Evolutionary conservation across 2,888 invertebrate genomes (phyloP), one percentile per base, ranked within the genome.

Genomic region (Nephrotoma appendiculata): DNA sequence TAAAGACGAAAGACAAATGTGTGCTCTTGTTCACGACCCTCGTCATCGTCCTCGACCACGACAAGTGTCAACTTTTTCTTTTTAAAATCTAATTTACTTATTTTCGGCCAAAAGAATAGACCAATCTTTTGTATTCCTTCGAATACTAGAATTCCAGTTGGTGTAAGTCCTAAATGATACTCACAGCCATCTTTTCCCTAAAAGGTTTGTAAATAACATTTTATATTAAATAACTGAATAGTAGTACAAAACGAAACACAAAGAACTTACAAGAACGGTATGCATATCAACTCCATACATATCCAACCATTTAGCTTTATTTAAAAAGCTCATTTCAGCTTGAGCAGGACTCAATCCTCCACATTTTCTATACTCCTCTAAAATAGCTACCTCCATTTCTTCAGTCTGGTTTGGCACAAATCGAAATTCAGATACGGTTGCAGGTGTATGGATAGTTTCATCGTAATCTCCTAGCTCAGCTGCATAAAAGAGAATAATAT

Each of bases 271-370:
- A 90, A 98, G 93, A 84, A 99, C 99, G 88, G 95, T 97, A 91
- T 99, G 99, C 97, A 98, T 98, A 90, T 99, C 99, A 86, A 99
- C 99, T 87, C 99, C 99, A 92, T 99, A 99, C 97, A 98, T 97
- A 92, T 99, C 99, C 89, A 99, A 92, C 97, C 98, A 98, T 92
- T 99, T 99, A 9, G 96, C 98, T 92, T 98, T 99, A 91, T 98
- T 98, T 87, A 99, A 93, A 92, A 97, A 99, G 89, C 96, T 96
- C 86, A 97, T 95, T 92, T 99, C 99, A 57, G 99, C 98, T 91
- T 97, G 97, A 0, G 99, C 99, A 12, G 99, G 99, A 42, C 96
- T 97, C 88, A 98, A 93, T 0, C 98, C 98, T 88, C 95, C 94
- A 89, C 95, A 95, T 89, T 96, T 96, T 90, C 96, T 96, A 92